Evolutionary conservation across 2,797 vertebrate species (phyloP).

Genomic region (Thamnophis elegans): DNA sequence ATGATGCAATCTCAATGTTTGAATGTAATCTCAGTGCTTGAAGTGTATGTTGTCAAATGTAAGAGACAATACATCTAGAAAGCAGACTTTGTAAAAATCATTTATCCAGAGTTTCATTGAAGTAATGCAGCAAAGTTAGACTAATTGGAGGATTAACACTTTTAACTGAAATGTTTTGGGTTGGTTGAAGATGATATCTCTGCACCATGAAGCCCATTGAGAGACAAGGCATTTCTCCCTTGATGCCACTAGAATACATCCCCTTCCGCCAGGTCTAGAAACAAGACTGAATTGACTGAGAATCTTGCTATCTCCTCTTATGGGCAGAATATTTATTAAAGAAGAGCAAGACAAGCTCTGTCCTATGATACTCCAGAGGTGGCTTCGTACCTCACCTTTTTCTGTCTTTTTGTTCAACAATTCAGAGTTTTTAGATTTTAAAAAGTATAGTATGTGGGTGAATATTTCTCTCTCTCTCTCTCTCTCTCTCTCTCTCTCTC

Average conservation of each 20-base stretch:
- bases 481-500: not conserved
- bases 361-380: not conserved
- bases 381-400: not conserved
- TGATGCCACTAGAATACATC: not conserved
- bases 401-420: not conserved
- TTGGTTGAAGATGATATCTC: not conserved
- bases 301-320: not conserved
- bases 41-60: not conserved
- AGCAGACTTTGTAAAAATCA: not conserved
- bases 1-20: not conserved
- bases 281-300: not conserved
- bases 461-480: no score
- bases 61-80: not conserved
- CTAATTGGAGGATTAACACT: not conserved
- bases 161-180: not conserved
- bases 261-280: not conserved
- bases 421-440: not conserved
- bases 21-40: not conserved
- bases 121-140: not conserved
- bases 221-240: not conserved
- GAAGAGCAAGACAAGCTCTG: not conserved
- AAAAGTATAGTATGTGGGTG: not conserved
- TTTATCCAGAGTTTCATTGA: not conserved
- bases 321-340: not conserved
- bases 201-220: not conserved